phyloP scores from a whole-genome alignment of 1,140 invertebrate genomes.

The Drosophila pseudoananassae region DNA sequence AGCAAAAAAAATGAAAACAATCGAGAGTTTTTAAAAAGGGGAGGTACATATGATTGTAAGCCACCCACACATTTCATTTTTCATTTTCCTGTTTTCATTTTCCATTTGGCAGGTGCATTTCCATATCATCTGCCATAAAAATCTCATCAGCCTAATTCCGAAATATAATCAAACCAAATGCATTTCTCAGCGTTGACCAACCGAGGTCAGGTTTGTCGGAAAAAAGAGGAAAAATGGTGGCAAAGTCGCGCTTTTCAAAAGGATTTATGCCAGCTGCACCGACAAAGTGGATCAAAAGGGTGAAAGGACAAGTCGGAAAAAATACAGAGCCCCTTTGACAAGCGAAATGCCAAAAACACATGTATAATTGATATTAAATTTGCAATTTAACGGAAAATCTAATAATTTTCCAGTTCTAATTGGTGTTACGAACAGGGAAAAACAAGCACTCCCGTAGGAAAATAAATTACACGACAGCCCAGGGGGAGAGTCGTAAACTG shows the following conservation, averaged over 20 bases:
- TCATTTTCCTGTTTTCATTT: conserved; percentile 2
- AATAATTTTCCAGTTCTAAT: conserved; percentile 54
- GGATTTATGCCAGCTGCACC: conserved; percentile 53
- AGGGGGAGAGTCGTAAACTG: background rate
- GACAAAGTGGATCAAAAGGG: conserved; percentile 41
- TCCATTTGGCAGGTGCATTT: conserved; percentile 40
- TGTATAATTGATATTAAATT: conserved; percentile 43
- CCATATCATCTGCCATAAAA: conserved; percentile 41
- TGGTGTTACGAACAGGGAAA: conserved; percentile 9
- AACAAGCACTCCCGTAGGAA: background rate
- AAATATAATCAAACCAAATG: conserved; percentile 77
- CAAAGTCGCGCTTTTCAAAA: conserved; percentile 48
- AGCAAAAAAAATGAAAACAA: conserved; percentile 28
- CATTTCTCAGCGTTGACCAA: conserved; percentile 34
- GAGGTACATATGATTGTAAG: background rate
- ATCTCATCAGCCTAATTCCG: conserved; percentile 60
- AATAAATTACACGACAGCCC: background rate
- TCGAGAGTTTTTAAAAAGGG: background rate
- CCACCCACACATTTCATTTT: conserved; percentile 19
- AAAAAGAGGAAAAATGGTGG: conserved; percentile 19
- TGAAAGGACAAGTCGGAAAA: conserved; percentile 23
- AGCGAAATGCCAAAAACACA: conserved; percentile 23
- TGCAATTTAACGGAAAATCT: conserved; percentile 51
- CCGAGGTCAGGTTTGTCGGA: conserved; percentile 47
- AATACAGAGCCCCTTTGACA: background rate